A percentile compares a stretch with the other conserved stretches of the same genome.
These are phyloP conservation scores for Philypnodon macrostomus DNA, from an alignment of 2,797 vertebrate genomes.

Conservation along the genomic window DNA sequence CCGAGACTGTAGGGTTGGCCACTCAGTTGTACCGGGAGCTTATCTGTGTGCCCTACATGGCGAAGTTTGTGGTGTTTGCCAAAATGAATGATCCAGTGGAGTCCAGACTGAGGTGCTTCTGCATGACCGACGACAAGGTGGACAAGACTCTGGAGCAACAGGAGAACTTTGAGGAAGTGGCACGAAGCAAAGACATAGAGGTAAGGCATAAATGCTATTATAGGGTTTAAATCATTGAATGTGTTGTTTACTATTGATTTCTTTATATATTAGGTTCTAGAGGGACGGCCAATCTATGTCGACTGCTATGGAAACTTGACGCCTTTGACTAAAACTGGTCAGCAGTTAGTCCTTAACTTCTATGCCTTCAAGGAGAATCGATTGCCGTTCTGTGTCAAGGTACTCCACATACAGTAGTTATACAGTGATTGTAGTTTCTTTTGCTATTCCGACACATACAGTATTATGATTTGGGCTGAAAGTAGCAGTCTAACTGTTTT, in stretches of 20 bases:
- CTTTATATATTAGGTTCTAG: conserved; percentile 88
- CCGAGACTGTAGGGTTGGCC: conserved; percentile 93
- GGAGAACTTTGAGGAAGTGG: conserved; percentile 99
- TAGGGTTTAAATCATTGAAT: not conserved
- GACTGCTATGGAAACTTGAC: conserved; percentile 97
- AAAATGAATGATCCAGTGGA: conserved; percentile 97
- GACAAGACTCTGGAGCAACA: conserved; percentile 99
- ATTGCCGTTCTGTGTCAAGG: conserved; percentile 98
- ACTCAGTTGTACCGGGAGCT: conserved; percentile 95
- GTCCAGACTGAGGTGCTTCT: conserved; percentile 94
- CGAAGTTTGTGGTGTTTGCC: conserved; percentile 99
- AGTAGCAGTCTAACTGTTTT: not conserved
- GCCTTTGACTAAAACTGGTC: conserved; percentile 93
- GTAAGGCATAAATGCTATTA: conserved; percentile 55
- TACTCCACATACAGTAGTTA: conserved; percentile 71
- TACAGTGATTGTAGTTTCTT: no score
- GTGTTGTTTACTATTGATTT: conserved; percentile 4
- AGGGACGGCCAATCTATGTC: conserved; percentile 94
- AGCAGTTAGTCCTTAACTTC: conserved; percentile 96
- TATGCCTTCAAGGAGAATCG: conserved; percentile 99
- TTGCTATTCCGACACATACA: no score
- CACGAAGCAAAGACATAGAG: conserved; percentile 99
- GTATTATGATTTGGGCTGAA: not conserved
- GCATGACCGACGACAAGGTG: conserved; percentile 99
- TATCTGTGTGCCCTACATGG: conserved; percentile 99